Evolutionary conservation across 2,113 vertebrate species (phyloP).

Genomic region (Regulus satrapa): DNA sequence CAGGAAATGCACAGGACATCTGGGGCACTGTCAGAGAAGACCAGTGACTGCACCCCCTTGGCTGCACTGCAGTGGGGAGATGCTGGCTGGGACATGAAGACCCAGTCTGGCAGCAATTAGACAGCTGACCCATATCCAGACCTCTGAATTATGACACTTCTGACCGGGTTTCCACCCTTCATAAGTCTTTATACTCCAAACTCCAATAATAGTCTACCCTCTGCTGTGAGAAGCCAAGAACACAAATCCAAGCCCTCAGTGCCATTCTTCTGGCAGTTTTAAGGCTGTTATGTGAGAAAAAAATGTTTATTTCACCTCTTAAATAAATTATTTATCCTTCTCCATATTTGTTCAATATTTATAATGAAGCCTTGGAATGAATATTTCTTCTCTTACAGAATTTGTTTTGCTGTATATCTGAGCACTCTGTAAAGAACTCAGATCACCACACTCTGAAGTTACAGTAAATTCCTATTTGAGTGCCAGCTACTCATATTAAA

Average conservation of each 20-base stretch:
- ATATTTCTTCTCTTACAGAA: neutral
- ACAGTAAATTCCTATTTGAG: neutral
- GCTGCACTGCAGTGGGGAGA: accelerated
- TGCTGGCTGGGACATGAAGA: neutral
- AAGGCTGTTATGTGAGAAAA: neutral
- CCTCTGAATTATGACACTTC: neutral
- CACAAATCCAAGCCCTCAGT: neutral
- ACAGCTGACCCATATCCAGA: neutral
- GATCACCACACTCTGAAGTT: neutral
- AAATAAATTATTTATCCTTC: neutral
- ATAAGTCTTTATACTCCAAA: neutral
- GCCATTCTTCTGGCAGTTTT: neutral
- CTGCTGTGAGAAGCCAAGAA: neutral
- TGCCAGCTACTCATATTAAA: neutral
- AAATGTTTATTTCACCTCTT: neutral
- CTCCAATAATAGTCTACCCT: neutral
- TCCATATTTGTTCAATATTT: neutral
- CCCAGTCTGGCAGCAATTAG: neutral
- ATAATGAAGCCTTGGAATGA: neutral
- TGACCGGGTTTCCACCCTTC: neutral
- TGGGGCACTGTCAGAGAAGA: neutral
- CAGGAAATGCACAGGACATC: neutral
- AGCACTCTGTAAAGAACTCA: neutral
- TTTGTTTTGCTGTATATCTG: neutral
- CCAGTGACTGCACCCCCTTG: neutral